Evolutionary conservation across 2,113 vertebrate genomes (phyloP), one percentile per base, ranked within the genome.

Genomic region (Dipodomys spectabilis): DNA sequence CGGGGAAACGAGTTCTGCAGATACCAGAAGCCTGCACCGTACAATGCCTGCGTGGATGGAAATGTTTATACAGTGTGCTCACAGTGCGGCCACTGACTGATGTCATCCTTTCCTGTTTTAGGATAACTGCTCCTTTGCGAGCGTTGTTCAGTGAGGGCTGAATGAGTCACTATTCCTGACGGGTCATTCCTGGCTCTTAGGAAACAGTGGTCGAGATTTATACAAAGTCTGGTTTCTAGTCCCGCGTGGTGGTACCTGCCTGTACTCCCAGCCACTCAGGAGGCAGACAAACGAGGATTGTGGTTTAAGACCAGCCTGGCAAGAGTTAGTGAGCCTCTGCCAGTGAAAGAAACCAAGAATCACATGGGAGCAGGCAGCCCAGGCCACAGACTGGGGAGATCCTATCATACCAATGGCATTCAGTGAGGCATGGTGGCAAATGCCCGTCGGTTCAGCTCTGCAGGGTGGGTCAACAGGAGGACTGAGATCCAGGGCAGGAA

Each of bases 1-100:
- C 62, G 81, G 60, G 86, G 45, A 67, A 91, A 93, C 74, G 75
- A 35, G 9, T 93, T 95, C 95, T 67, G 84, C 97, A 96, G 87
- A 82, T 82, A 96, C 73, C 67, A 35, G 67, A 87, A 85, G 71
- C 78, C 78, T 73, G 53, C 9, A 86, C 80, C 71, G 65, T 35
- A 80, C 9, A 39, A n/a, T 84, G 91, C 84, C 45, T 68, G 68
- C 86, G 94, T 78, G 39, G 88, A 88, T 82, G 87, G 77, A 91
- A 91, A 82, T 94, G 44, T 65, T 92, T 95, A 80, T 45, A 81
- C 94, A 91, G 88, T 65, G 49, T 35, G 20, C 77, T 90, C 75
- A 77, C 86, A 91, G 49, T 3, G 13, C 67, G 6, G 25, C 7
- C 6, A 69, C 53, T 73, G 45, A 39, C 18, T 20, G 30, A 23